Conservation (phyloP, 2,797 vertebrate genomes). For the Halcyon leucocephala region DNA sequence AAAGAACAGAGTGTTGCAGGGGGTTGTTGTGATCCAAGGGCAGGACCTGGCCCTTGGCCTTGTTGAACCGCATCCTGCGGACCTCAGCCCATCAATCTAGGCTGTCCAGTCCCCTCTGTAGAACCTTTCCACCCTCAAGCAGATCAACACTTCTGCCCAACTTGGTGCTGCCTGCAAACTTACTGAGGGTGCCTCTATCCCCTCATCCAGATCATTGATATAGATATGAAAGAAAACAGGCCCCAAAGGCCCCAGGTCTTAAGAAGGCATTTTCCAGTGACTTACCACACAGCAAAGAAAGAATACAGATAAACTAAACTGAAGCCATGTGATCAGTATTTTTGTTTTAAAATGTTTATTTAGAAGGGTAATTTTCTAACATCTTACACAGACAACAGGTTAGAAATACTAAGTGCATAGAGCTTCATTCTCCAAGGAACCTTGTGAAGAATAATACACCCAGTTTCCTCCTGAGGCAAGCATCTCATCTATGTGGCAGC, state of each 20-base stretch:
- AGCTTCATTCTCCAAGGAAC: background rate
- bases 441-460: fast-evolving
- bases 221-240: background rate
- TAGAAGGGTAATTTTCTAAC: background rate
- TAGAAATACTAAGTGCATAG: fast-evolving
- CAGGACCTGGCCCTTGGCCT: too few relatives aligned
- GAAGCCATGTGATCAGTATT: fast-evolving
- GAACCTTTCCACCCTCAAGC: background rate
- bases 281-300: background rate
- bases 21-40: too few relatives aligned
- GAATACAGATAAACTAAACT: background rate
- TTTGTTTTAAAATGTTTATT: background rate
- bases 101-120: background rate
- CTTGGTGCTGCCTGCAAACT: background rate
- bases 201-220: background rate
- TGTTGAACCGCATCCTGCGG: too few relatives aligned
- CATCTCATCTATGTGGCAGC: background rate
- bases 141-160: background rate
- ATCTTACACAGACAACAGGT: background rate
- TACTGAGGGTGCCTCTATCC: background rate
- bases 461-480: background rate
- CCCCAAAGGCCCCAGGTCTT: background rate
- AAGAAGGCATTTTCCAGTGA: background rate
- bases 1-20: too few relatives aligned
- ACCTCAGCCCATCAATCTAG: background rate